Base-by-base conservation (phyloP, 2,888 invertebrate genomes). In the Megastigmus dorsalis region DNA sequence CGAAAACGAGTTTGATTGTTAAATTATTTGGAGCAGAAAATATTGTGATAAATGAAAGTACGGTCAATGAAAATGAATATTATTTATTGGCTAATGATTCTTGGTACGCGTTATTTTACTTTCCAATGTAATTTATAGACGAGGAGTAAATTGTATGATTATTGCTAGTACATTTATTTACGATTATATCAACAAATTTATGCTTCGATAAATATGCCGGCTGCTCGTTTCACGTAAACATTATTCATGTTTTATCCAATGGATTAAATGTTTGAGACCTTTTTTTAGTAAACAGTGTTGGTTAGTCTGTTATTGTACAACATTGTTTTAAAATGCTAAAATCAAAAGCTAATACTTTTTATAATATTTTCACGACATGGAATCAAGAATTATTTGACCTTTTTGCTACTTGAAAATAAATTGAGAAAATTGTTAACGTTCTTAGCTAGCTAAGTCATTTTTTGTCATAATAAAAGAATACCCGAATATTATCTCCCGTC, bases 161-260 rank as follows among this genome's bases (percentile, higher is more conserved):
- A 68, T 48, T 68, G 36, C 33, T 38, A 59, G 59, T 68, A 59
- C 68, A 59, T 68, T 59, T 59, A 68, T 68, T 59, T 48, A 50
- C 41, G 59, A 68, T 59, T 52, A 68, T 59, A 18, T 36, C 38
- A 41, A 59, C 9, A 30, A 50, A 68, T 68, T 68, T 68, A 68
- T 59, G 55, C 20, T 20, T 9, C 59, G 48, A 59, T 68, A 59
- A 68, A 68, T 68, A 68, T 68, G 48, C 59, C 28, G 28, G 18
- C 50, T 38, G 18, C 59, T 28, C 38, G 50, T 68, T 50, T 41
- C n/a, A n/a, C 9, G 20, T 38, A 20, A 48, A 48, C 45, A 30
- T 67, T 67, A 57, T 43, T 45, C n/a, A 50, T 28, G 50, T 33
- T 45, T 45, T 36, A 48, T 57, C 13, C 15, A 23, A 6, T 20